Evolutionary conservation across 2,797 vertebrate genomes (phyloP), one percentile per base, ranked within the genome.

Genomic region (Champsocephalus gunnari): DNA sequence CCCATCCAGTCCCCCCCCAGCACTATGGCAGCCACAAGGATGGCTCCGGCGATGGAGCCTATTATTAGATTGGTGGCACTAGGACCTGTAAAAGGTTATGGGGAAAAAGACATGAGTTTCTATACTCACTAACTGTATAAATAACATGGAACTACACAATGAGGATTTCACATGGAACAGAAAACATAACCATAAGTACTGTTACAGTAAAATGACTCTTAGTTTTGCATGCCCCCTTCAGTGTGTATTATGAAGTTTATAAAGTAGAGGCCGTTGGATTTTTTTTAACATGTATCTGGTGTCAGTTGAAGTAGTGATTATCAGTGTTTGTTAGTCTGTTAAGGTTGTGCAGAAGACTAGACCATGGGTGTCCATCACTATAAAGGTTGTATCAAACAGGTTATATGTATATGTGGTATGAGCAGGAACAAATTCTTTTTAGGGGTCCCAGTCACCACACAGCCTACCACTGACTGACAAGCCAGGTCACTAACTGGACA

Each of bases 61-160:
- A 99, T 99, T 96, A 99, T 99, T 95, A 99, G 97, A 97, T 99
- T 99, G 96, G 98, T 99, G 96, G 98, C 98, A 94, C 98, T 99
- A 98, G 98, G 98, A 99, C 98, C 98, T 99, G 98, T 92, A 95
- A 93, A 95, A 95, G 96, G 96, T 97, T 94, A 96, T 86, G 92
- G 90, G 91, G 90, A 91, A 88, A 93, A 92, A 94, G 71, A 94
- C 92, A 94, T 96, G 93, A 97, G 95, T 97, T 96, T 95, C 95
- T 95, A 85, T 67, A 72, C 91, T 90, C 64, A 87, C 85, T 89
- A 66, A 84, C 82, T 86, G 83, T 72, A 85, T 85, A 76, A 86
- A 84, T 87, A 58, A 92, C 90, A 92, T 78, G 84, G 70, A 90
- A 82, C 90, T 91, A 80, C 77, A 92, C 91, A 94, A 87, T 84